Conservation (phyloP, 2,113 vertebrate genomes). For the Megaceryle maxima region DNA sequence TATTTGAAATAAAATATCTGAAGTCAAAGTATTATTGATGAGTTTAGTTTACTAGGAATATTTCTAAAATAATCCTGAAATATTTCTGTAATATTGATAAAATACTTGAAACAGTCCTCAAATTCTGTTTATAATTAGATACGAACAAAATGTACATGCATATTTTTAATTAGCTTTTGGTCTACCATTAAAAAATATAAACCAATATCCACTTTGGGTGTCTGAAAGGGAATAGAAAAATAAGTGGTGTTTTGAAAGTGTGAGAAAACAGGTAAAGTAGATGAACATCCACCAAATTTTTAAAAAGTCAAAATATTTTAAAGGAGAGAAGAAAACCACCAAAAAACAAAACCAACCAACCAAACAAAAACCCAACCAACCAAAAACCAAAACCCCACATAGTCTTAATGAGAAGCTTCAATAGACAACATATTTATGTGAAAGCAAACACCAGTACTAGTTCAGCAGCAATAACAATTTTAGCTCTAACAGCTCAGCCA, state of each 20-base stretch:
- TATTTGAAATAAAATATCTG: conserved; percentile 13
- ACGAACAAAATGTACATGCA: not conserved
- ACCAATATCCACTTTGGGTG: not conserved
- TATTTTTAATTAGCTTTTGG: not conserved
- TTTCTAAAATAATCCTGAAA: not conserved
- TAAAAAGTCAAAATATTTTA: not conserved
- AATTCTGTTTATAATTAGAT: not conserved
- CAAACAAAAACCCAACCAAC: too few relatives aligned
- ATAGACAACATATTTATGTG: not conserved
- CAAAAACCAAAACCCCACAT: too few relatives aligned
- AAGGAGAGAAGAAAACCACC: not conserved
- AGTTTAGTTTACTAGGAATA: not conserved
- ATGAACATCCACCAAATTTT: not conserved
- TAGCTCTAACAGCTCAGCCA: not conserved
- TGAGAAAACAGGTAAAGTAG: not conserved
- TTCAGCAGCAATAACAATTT: not conserved
- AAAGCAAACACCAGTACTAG: not conserved
- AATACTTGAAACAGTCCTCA: not conserved
- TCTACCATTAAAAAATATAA: not conserved
- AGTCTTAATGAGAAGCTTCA: not conserved
- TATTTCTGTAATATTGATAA: not conserved
- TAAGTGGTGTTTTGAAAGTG: not conserved
- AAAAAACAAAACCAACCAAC: not conserved
- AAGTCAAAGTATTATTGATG: not conserved
- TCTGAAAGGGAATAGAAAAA: not conserved